Evolutionary conservation across 2,113 vertebrate genomes (phyloP).

Genomic region (Bettongia penicillata): DNA sequence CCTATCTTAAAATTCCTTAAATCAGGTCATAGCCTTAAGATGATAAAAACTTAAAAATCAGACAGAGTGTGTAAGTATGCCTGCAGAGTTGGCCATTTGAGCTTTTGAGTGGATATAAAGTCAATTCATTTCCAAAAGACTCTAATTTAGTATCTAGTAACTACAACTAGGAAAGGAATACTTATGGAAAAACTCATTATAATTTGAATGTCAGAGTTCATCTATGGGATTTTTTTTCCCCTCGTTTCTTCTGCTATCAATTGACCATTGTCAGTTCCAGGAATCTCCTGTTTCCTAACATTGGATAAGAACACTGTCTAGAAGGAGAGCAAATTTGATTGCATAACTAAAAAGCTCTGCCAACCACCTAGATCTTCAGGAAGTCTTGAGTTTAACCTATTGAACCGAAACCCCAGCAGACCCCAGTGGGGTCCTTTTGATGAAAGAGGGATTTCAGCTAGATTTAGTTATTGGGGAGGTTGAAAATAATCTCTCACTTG

Average conservation of each 20-base stretch:
- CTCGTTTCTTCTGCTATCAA: neutral
- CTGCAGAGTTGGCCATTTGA: neutral
- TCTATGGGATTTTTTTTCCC: neutral
- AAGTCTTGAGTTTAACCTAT: conserved; percentile 9
- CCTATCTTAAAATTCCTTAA: neutral
- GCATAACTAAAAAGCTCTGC: conserved; percentile 39
- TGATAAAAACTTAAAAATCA: conserved; percentile 10
- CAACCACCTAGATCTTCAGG: conserved; percentile 12
- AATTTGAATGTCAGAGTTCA: conserved; percentile 57
- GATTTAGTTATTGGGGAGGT: conserved; percentile 43
- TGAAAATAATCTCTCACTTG: conserved; percentile 45
- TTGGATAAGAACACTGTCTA: conserved; percentile 40
- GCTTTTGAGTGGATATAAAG: conserved; percentile 13
- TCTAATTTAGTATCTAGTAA: conserved; percentile 51
- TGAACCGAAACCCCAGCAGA: conserved; percentile 10
- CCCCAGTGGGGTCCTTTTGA: neutral
- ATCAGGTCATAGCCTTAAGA: neutral
- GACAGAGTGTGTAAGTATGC: conserved; percentile 28
- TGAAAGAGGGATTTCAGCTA: neutral
- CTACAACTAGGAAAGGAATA: conserved; percentile 30
- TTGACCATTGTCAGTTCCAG: conserved; percentile 26
- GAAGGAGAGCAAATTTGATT: conserved; percentile 46
- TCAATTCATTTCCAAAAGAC: conserved; percentile 56
- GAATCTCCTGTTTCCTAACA: conserved; percentile 44
- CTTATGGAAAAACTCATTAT: conserved; percentile 49